A percentile compares a stretch with the other conserved stretches of the same genome.
Conservation (phyloP, 2,888 invertebrate species). For the Auanema sp. region DNA sequence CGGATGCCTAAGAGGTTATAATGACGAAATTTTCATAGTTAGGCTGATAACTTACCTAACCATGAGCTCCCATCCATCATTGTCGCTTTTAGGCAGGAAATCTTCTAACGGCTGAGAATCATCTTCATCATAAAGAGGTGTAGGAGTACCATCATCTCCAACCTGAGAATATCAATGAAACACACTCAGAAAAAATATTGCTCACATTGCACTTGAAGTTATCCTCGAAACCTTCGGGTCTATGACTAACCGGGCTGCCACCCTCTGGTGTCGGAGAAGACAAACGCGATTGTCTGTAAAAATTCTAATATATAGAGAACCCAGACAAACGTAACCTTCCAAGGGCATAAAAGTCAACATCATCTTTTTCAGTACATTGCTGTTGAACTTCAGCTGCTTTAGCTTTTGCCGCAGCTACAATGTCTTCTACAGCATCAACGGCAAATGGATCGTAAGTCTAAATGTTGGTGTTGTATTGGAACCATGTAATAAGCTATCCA, state of each 20-base stretch:
- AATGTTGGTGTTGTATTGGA: constrained; percentile 1
- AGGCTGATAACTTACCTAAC: constrained; percentile 26
- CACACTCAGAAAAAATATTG: constrained; percentile 9
- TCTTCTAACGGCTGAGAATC: constrained; percentile 86
- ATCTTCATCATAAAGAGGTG: constrained; percentile 83
- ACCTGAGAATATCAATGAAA: constrained; percentile 4
- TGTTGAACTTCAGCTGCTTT: constrained; percentile 47
- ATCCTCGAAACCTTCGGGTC: constrained; percentile 61
- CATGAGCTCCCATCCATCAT: constrained; percentile 80
- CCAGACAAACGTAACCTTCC: constrained; percentile 9
- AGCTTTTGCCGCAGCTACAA: constrained; percentile 62
- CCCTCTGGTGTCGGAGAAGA: constrained; percentile 62
- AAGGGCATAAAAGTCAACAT: constrained; percentile 47
- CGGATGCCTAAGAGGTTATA: constrained; percentile 87
- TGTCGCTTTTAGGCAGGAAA: constrained; percentile 81
- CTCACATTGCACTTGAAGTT: constrained; percentile 54
- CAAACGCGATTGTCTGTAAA: constrained; percentile 37
- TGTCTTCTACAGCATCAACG: constrained; percentile 62
- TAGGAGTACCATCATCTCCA: constrained; percentile 33
- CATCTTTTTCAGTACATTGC: constrained; percentile 36
- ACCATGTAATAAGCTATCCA: constrained; percentile 12
- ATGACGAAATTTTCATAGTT: no score
- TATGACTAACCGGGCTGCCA: constrained; percentile 53
- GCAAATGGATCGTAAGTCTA: constrained; percentile 63
- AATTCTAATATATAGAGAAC: not conserved